A percentile compares a stretch with the other conserved stretches of the same genome.
Evolutionary conservation across 2,888 invertebrate genomes (phyloP).

Genomic region (Eristalis intricaria): DNA sequence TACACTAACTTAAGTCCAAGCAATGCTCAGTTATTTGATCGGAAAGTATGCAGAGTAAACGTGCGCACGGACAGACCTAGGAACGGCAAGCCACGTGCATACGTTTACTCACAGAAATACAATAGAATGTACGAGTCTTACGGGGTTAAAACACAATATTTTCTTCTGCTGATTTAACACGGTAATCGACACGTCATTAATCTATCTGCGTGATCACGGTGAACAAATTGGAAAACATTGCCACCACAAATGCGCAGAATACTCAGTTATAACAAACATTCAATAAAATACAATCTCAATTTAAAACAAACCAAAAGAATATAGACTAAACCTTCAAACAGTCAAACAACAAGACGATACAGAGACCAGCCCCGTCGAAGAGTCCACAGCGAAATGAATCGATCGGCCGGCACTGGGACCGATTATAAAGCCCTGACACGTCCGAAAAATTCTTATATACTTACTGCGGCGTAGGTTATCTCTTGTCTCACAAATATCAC

Average conservation of each 20-base stretch:
- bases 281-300: neutral
- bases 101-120: neutral
- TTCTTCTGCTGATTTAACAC: slow-evolving; percentile 79
- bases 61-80: neutral
- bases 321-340: neutral
- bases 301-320: neutral
- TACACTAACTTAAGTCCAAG: neutral
- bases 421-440: slow-evolving; percentile 24
- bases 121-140: slow-evolving; percentile 78
- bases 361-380: neutral
- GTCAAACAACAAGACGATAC: neutral
- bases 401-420: neutral
- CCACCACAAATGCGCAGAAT: slow-evolving; percentile 81
- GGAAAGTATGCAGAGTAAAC: neutral
- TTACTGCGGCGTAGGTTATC: neutral
- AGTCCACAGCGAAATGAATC: slow-evolving; percentile 30
- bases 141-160: slow-evolving; percentile 80
- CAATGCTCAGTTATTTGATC: neutral
- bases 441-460: slow-evolving; percentile 9
- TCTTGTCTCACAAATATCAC: neutral
- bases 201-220: slow-evolving; percentile 81
- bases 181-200: slow-evolving; percentile 79
- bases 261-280: slow-evolving; percentile 34
- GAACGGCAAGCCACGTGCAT: neutral
- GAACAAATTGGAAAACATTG: slow-evolving; percentile 78